Conservation (phyloP, 2,113 vertebrate genomes). For the Nymphicus hollandicus region DNA sequence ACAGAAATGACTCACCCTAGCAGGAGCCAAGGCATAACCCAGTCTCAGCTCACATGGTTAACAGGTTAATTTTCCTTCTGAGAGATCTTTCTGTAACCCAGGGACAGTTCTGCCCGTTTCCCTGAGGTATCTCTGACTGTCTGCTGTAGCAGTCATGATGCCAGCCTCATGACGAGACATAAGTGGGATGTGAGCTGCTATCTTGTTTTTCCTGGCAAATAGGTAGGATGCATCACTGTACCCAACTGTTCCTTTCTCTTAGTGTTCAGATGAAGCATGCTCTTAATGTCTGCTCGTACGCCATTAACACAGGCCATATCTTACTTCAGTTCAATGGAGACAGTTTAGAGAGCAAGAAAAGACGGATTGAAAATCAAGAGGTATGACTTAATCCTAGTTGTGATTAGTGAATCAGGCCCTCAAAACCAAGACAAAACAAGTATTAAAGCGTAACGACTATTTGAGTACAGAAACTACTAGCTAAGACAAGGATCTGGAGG, state of each 20-base stretch:
- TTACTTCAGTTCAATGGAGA: not conserved
- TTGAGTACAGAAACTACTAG: slow-evolving; percentile 55
- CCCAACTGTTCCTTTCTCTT: not conserved
- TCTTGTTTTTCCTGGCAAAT: not conserved
- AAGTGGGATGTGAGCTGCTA: not conserved
- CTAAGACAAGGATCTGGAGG: slow-evolving; percentile 40
- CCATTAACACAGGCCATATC: not conserved
- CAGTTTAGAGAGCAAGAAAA: not conserved
- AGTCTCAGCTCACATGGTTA: not conserved
- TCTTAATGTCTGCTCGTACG: not conserved
- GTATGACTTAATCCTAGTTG: not conserved
- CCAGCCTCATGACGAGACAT: not conserved
- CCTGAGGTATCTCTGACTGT: not conserved
- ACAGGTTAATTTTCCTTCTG: not conserved
- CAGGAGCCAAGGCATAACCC: not conserved
- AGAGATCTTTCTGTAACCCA: not conserved
- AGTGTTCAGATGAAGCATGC: not conserved
- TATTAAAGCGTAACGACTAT: slow-evolving; percentile 12
- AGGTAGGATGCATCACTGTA: not conserved
- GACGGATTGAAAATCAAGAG: not conserved
- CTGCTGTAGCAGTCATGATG: not conserved
- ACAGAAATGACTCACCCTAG: not conserved
- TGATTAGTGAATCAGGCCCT: slow-evolving; percentile 78
- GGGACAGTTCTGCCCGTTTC: not conserved
- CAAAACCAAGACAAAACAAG: slow-evolving; percentile 25